phyloP scores from a whole-genome alignment of 2,888 invertebrate genomes.

The Drosophila melanocephala region DNA sequence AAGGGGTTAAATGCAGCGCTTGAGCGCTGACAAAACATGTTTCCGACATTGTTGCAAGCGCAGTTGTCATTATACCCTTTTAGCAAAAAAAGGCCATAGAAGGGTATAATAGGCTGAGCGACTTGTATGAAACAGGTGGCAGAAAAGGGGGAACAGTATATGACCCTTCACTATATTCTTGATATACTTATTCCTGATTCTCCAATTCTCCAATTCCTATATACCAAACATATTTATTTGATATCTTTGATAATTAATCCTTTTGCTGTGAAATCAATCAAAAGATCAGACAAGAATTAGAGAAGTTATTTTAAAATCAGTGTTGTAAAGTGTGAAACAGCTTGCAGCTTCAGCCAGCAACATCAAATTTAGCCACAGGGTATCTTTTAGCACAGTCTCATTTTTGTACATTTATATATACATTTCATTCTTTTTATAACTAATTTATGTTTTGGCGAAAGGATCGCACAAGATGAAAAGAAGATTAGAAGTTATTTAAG shows the following conservation, averaged over 20 bases:
- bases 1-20: conserved; percentile 76
- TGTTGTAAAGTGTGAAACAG: background rate
- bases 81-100: background rate
- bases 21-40: too few relatives aligned
- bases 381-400: background rate
- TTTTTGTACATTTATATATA: background rate
- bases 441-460: background rate
- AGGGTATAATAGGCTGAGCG: background rate
- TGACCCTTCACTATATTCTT: background rate
- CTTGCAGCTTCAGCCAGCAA: background rate
- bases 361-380: background rate
- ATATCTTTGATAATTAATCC: background rate
- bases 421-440: background rate
- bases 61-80: conserved; percentile 34
- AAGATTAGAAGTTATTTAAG: background rate
- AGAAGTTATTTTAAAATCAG: background rate
- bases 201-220: accelerated
- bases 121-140: background rate
- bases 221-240: background rate
- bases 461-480: background rate
- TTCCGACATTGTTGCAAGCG: too few relatives aligned
- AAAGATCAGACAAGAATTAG: background rate
- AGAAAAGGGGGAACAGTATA: background rate
- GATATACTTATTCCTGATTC: background rate
- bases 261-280: background rate